Conservation (phyloP, 1,140 invertebrate genomes). For the Camponotus vicinus region DNA sequence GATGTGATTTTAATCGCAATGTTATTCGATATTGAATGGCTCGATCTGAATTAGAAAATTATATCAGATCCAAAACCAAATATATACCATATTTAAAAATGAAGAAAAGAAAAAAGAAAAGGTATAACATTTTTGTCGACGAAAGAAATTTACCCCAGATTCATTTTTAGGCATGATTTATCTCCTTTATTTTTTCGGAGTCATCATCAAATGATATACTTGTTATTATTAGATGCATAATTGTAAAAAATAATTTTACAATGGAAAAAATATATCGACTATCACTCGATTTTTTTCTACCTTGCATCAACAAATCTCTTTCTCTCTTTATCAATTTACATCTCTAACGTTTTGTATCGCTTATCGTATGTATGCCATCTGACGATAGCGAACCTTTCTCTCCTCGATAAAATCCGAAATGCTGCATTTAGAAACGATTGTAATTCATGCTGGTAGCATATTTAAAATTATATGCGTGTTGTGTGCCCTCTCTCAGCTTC, state of each 20-base stretch:
- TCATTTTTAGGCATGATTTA: background rate
- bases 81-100: background rate
- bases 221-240: background rate
- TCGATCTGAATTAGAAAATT: background rate
- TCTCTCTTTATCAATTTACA: background rate
- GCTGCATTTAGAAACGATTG: conserved; percentile 25
- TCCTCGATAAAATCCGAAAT: conserved; percentile 21
- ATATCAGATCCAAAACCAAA: background rate
- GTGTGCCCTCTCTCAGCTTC: no score
- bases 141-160: background rate
- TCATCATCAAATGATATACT: background rate
- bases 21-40: background rate
- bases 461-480: background rate
- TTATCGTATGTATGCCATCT: conserved; percentile 49
- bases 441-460: background rate
- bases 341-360: conserved; percentile 33
- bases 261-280: background rate
- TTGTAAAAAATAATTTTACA: conserved; percentile 2
- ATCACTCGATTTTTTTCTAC: background rate
- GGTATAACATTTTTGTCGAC: background rate
- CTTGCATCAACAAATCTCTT: background rate
- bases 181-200: background rate
- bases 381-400: conserved; percentile 14
- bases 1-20: background rate
- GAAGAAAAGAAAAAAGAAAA: background rate